Base-by-base conservation (phyloP, 2,797 vertebrate genomes). In the Mareca penelope region DNA sequence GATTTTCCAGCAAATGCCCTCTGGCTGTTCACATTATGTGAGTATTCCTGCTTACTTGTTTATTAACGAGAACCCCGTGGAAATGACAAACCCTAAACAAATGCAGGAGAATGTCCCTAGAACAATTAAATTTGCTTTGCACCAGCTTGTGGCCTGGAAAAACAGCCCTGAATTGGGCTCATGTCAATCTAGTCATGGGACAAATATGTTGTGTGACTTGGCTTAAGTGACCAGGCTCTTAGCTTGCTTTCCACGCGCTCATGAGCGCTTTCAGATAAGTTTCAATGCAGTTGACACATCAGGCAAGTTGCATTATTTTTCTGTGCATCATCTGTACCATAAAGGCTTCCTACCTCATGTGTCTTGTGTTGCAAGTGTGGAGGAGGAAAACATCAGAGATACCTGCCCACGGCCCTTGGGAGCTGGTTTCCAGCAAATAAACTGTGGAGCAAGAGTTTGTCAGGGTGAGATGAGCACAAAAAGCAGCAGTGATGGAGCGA, bases 171-270 rank as follows among this genome's bases (percentile, higher is more conserved):
- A 79, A 52, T 76, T 87, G 83, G 93, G 80, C 52, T 96, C 12
- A 60, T 67, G 80, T 95, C 88, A 89, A 42, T 80, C 88, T 70
- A 90, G 93, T 93, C 88, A 94, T 96, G 83, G 93, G 75, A 79
- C 60, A 94, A 95, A 84, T 61, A 93, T 84, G 64, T 37, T 90
- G 75, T 95, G 90, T 94, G 95, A 89, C 79, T 96, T 93, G 89
- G 91, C 88, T 89, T 37, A 53, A 52, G 56, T 26, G 77, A 52
- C 5, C 2, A 64, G 56, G 64, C 86, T 95, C 84, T 93, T 81
- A 6, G 0, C 60, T 82, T 72, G 22, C 57, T 90, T 88, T 86
- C 77, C 0, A 0, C 48, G 56, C 2, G 7, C 5, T 84, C 60
- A 16, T 67, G 55, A 80, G 35, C 1, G 0, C 52, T 91, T 93